phyloP scores from a whole-genome alignment of 2,113 vertebrate genomes.

The Nibea albiflora region DNA sequence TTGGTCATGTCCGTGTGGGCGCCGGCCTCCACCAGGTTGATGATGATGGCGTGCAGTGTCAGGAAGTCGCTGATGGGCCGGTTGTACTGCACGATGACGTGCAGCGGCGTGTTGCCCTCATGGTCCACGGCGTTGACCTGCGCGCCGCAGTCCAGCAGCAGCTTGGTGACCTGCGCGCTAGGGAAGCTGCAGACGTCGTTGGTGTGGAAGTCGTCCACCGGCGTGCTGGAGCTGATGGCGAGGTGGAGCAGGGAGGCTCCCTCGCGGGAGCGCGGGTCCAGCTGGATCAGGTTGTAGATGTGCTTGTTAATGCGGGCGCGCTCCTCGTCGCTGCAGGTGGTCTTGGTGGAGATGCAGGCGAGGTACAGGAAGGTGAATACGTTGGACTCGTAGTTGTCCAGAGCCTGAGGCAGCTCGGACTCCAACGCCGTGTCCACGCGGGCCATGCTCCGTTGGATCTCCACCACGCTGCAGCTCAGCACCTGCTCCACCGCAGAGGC shows the following conservation, averaged over 20 bases:
- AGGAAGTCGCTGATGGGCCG: constrained; percentile 99
- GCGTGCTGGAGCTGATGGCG: constrained; percentile 94
- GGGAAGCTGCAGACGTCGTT: constrained; percentile 98
- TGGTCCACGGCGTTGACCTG: constrained; percentile 92
- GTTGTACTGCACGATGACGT: constrained; percentile 98
- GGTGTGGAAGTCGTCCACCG: constrained; percentile 97
- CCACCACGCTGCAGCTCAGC: constrained; percentile 92
- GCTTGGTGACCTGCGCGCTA: constrained; percentile 92
- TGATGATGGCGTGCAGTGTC: constrained; percentile 97
- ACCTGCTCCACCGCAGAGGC: constrained; percentile 93
- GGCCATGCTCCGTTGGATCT: constrained; percentile 92
- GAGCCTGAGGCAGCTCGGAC: constrained; percentile 85
- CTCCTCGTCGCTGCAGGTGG: constrained; percentile 88
- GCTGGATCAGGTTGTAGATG: constrained; percentile 93
- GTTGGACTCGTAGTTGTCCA: constrained; percentile 96
- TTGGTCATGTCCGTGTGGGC: constrained; percentile 98
- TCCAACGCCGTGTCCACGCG: constrained; percentile 85
- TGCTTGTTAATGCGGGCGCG: constrained; percentile 94
- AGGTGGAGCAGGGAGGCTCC: constrained; percentile 93
- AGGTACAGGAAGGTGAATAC: constrained; percentile 98
- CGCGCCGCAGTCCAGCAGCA: constrained; percentile 94
- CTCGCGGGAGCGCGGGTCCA: constrained; percentile 92
- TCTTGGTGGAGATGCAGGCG: constrained; percentile 97
- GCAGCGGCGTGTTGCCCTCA: constrained; percentile 94
- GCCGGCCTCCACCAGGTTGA: constrained; percentile 95